phyloP scores from a whole-genome alignment of 2,888 invertebrate genomes.

The Mythimna albipuncta region DNA sequence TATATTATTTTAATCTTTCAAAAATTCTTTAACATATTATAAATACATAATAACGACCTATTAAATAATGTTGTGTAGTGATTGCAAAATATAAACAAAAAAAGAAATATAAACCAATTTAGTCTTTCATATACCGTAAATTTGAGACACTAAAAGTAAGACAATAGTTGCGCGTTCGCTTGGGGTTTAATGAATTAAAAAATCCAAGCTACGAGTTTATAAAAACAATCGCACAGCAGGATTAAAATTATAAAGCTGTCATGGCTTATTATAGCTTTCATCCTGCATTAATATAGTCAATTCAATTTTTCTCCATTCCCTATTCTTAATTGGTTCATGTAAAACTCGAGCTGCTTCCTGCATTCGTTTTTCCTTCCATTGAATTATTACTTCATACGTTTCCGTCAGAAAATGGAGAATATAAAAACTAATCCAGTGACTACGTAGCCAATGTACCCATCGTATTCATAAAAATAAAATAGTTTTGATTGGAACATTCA shows the following conservation, averaged over 20 bases:
- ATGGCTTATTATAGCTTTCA: neutral
- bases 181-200: no score
- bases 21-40: no score
- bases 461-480: neutral
- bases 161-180: no score
- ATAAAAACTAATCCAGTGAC: neutral
- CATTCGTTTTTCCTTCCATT: neutral
- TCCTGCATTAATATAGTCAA: neutral
- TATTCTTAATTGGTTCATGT: neutral
- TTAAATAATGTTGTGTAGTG: neutral
- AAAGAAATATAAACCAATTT: no score
- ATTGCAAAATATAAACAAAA: neutral
- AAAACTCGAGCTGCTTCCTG: neutral
- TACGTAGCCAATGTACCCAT: neutral
- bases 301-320: neutral
- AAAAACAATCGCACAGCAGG: neutral
- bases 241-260: neutral
- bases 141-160: no score
- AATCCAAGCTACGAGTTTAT: no score
- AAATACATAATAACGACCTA: neutral
- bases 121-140: no score
- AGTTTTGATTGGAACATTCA: neutral
- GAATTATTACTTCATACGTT: neutral
- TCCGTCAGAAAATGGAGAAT: neutral
- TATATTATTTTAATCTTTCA: no score